These are phyloP conservation scores for Vulpes lagopus DNA, from an alignment of 2,113 vertebrate species.

Conservation along the genomic window DNA sequence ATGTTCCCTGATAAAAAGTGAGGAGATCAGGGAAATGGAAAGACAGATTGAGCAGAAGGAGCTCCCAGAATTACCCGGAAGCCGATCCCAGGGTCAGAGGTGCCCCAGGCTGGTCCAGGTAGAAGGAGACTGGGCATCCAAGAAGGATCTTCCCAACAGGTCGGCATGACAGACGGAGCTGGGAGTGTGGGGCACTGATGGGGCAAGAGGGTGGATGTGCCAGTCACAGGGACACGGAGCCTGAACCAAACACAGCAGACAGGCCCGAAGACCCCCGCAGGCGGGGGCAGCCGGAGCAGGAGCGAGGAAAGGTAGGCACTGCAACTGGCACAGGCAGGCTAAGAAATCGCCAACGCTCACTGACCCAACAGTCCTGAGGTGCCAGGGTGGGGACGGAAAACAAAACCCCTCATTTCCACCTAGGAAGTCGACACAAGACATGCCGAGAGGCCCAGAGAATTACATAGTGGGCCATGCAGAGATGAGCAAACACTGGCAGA, in stretches of 20 bases:
- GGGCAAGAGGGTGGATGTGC: background rate
- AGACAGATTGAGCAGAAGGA: background rate
- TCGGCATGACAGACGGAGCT: no score
- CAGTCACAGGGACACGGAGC: background rate
- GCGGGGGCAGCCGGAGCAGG: background rate
- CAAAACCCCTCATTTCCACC: background rate
- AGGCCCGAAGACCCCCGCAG: no score
- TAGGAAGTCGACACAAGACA: background rate
- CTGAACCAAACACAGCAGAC: rapidly evolving
- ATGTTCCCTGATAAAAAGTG: background rate
- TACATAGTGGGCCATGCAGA: background rate
- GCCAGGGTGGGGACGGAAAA: background rate
- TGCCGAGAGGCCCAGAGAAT: background rate
- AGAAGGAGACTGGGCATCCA: background rate
- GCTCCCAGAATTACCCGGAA: background rate
- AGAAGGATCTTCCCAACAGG: background rate
- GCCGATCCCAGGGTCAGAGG: background rate
- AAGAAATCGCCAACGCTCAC: background rate
- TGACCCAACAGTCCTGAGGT: background rate
- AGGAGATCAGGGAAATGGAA: background rate
- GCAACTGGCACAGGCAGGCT: rapidly evolving
- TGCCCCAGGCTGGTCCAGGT: background rate
- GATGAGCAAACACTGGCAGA: background rate
- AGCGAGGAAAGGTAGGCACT: background rate
- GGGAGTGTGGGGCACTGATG: background rate